These are phyloP conservation scores for Capromys pilorides DNA, from an alignment of 2,797 vertebrate genomes.

Conservation along the genomic window DNA sequence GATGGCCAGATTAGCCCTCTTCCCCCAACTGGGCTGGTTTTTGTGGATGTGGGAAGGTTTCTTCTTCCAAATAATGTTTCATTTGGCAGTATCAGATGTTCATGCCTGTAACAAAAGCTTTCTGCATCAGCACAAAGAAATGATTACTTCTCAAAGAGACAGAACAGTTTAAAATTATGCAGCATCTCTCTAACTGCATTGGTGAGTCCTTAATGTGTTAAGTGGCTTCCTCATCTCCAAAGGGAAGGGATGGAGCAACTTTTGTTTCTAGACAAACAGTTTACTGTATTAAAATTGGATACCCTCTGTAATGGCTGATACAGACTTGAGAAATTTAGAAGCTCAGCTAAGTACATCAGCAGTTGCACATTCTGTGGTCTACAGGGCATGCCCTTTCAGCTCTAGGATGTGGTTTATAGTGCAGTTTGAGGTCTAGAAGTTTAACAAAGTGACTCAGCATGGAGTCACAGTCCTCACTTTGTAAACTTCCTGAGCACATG, in stretches of 20 bases:
- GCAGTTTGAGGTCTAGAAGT: too few species aligned
- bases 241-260: neutral
- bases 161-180: slow-evolving; percentile 21
- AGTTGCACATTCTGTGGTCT: too few species aligned
- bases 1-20: neutral
- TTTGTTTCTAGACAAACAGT: slow-evolving; percentile 1
- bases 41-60: neutral
- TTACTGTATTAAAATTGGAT: neutral
- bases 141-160: neutral
- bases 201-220: slow-evolving; percentile 16
- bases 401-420: too few species aligned
- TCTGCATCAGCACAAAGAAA: slow-evolving; percentile 11
- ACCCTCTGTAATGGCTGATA: too few species aligned
- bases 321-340: too few species aligned
- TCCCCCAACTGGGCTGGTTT: neutral
- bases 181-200: slow-evolving; percentile 9
- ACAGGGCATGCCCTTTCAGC: too few species aligned
- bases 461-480: too few species aligned
- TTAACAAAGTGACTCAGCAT: too few species aligned
- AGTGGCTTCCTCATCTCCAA: neutral
- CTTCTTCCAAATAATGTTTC: slow-evolving; percentile 38
- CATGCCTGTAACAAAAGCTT: neutral
- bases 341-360: too few species aligned
- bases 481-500: too few species aligned
- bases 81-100: slow-evolving; percentile 25